phyloP scores from a whole-genome alignment of 1,140 invertebrate species.

The Psilanteris sp. region DNA sequence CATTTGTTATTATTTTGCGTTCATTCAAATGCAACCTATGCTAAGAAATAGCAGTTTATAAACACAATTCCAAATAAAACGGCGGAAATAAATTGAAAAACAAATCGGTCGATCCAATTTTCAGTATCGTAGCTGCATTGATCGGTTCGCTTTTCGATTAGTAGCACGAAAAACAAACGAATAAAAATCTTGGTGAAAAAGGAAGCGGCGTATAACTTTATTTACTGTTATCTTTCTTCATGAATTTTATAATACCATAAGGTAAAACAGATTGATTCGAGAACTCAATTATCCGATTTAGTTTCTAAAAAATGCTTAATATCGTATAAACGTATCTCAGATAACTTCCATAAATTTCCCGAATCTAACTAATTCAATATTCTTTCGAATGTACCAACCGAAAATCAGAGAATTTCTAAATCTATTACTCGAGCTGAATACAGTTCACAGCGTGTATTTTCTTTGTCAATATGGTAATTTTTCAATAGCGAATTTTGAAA shows the following conservation, averaged over 20 bases:
- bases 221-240: slow-evolving; percentile 1
- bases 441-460: background rate
- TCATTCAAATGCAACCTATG: too few species aligned
- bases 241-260: background rate
- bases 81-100: background rate
- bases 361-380: too few species aligned
- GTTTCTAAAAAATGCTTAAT: too few species aligned
- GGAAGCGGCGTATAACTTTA: background rate
- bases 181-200: background rate
- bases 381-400: too few species aligned
- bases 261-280: background rate
- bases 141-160: background rate
- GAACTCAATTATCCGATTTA: slow-evolving; percentile 15
- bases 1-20: too few species aligned
- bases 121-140: too few species aligned
- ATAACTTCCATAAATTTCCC: too few species aligned
- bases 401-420: slow-evolving; percentile 43
- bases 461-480: slow-evolving; percentile 46
- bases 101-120: background rate
- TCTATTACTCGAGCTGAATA: slow-evolving; percentile 28
- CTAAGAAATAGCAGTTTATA: too few species aligned
- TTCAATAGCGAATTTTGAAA: slow-evolving; percentile 33
- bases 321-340: too few species aligned
- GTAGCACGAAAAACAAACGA: background rate
- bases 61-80: background rate